phyloP scores from a whole-genome alignment of 2,888 invertebrate species.

The Biston stratarius region DNA sequence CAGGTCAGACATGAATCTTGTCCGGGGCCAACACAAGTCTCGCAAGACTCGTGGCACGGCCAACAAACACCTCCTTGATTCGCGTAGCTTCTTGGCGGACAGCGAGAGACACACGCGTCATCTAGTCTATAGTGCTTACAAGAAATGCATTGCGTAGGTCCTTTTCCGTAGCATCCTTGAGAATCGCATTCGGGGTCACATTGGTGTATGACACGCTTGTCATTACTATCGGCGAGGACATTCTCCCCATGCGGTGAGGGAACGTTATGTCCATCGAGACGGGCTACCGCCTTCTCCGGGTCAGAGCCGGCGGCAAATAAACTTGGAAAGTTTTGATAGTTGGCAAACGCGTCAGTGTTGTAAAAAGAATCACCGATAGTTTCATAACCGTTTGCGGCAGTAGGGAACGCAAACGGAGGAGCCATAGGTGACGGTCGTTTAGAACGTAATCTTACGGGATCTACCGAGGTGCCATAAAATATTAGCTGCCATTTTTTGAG shows the following conservation, averaged over 20 bases:
- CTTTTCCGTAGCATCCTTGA: slow-evolving; percentile 94
- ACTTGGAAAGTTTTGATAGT: slow-evolving; percentile 92
- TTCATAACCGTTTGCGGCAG: slow-evolving; percentile 88
- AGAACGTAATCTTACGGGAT: slow-evolving; percentile 92
- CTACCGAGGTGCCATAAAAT: slow-evolving; percentile 96
- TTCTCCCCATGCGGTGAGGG: slow-evolving; percentile 87
- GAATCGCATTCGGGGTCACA: slow-evolving; percentile 93
- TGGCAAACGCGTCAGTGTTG: slow-evolving; percentile 89
- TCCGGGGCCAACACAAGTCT: slow-evolving; percentile 94
- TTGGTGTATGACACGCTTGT: slow-evolving; percentile 84
- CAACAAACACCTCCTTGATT: slow-evolving; percentile 93
- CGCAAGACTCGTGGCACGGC: slow-evolving; percentile 95
- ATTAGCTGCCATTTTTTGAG: slow-evolving; percentile 98
- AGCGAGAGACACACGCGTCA: slow-evolving; percentile 94
- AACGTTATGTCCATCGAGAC: slow-evolving; percentile 88
- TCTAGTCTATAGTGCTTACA: slow-evolving; percentile 94
- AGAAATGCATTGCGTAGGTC: slow-evolving; percentile 93
- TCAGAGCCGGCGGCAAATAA: slow-evolving; percentile 93
- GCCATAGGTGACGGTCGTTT: slow-evolving; percentile 80
- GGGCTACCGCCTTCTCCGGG: slow-evolving; percentile 91
- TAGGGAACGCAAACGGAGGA: slow-evolving; percentile 89
- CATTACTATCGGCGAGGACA: slow-evolving; percentile 87
- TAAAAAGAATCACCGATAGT: slow-evolving; percentile 88
- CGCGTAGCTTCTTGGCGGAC: slow-evolving; percentile 94
- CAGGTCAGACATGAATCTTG: slow-evolving; percentile 95